Base-by-base conservation (phyloP, 2,113 vertebrate genomes). In the Anthoscopus minutus region DNA sequence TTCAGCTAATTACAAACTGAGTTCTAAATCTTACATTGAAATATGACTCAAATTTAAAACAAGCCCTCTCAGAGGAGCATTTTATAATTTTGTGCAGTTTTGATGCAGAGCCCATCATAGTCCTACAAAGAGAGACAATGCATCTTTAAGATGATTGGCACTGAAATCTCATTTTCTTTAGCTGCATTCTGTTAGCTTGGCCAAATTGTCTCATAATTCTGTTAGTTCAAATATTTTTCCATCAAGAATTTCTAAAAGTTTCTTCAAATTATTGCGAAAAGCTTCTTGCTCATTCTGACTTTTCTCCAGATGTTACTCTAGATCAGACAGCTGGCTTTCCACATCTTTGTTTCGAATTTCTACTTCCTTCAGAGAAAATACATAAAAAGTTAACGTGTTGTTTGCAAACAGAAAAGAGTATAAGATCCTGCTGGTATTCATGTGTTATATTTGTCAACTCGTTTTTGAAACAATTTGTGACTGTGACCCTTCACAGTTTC, bases 201-300 rank as follows among this genome's bases (percentile, higher is more conserved):
- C 98, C 97, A 99, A 97, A 96, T 98, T 99, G 98, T 99, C 99
- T 96, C 99, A 98, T 96, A 99, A 98, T 97, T 99, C 99, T 71
- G 99, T 98, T 97, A 99, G 98, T 98, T 99, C 99, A 97, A 99
- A 99, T 98, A 99, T 99, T 98, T 99, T 99, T 92, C 99, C 99
- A 66, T 99, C 99, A 97, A 99, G 98, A 95, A 99, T 98, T 98
- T 99, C 99, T 98, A 99, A 98, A 98, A 99, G 98, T 56, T 98
- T 99, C 98, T 99, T 99, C 98, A 99, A 98, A 96, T 99, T 99
- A 98, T 99, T 99, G 95, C 98, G 98, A 98, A 99, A 99, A 94
- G 98, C 98, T 98, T 99, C 99, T 97, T 99, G 99, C 94, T 99
- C 99, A 76, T 98, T 98, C 96, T 99, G 99, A 98, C 98, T 99